phyloP scores from a whole-genome alignment of 2,797 vertebrate genomes.

The Amphiprion clarkii region DNA sequence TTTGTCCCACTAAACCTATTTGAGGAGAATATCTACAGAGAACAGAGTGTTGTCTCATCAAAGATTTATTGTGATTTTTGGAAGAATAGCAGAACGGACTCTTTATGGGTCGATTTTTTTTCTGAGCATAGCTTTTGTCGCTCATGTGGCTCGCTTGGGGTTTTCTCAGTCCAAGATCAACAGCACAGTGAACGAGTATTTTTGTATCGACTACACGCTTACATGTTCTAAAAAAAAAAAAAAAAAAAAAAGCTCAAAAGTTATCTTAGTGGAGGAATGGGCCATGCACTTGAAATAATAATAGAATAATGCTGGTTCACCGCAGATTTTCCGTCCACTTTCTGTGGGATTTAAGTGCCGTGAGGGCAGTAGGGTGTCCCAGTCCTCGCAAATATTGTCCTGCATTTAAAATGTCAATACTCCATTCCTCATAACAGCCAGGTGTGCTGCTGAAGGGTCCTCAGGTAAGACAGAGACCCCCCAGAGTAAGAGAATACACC shows the following conservation, averaged over 20 bases:
- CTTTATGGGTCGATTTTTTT: conserved; percentile 41
- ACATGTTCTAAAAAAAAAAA: not conserved
- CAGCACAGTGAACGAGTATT: conserved; percentile 16
- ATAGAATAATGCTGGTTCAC: conserved; percentile 28
- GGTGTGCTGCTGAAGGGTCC: conserved; percentile 53
- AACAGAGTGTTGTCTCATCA: conserved; percentile 43
- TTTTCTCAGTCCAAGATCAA: conserved; percentile 39
- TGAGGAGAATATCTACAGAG: conserved; percentile 25
- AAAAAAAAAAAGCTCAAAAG: not conserved
- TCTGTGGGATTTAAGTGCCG: conserved; percentile 45
- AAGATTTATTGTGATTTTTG: conserved; percentile 66
- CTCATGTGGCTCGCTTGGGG: conserved; percentile 3
- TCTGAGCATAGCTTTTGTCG: conserved; percentile 5
- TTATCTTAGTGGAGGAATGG: conserved; percentile 9
- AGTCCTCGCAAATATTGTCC: conserved; percentile 44
- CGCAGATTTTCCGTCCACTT: conserved; percentile 34
- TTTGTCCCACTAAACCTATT: conserved; percentile 33
- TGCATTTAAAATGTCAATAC: conserved; percentile 52
- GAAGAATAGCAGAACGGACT: conserved; percentile 36
- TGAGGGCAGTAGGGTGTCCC: conserved; percentile 30
- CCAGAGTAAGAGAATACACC: conserved; percentile 25
- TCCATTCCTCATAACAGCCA: conserved; percentile 24
- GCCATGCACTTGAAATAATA: conserved; percentile 35
- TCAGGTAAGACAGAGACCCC: conserved; percentile 25
- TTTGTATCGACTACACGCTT: conserved; percentile 9